A percentile compares a stretch with the other conserved stretches of the same genome.
These are phyloP conservation scores for Channa striata DNA, from an alignment of 2,797 vertebrate species.

Conservation along the genomic window DNA sequence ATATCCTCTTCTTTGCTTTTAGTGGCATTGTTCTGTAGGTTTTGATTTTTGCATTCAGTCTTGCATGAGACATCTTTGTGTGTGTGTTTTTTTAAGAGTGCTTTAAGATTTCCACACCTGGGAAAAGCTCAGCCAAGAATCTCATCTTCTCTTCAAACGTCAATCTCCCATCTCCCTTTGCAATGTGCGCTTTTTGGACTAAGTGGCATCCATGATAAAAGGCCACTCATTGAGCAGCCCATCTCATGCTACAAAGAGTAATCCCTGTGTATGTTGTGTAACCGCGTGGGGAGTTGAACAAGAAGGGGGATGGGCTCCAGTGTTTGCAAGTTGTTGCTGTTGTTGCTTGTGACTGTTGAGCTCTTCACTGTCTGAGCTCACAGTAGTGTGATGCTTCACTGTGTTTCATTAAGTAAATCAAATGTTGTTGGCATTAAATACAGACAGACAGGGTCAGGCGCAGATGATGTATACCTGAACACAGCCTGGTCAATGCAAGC, in stretches of 20 bases:
- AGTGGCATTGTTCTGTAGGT: not conserved
- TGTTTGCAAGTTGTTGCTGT: conserved; percentile 71
- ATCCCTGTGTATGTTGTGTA: conserved; percentile 91
- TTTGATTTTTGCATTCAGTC: conserved; percentile 12
- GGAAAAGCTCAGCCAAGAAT: conserved; percentile 39
- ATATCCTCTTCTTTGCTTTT: conserved; percentile 22
- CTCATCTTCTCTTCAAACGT: conserved; percentile 37
- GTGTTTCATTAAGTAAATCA: conserved; percentile 54
- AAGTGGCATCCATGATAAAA: conserved; percentile 73
- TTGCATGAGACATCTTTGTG: not conserved
- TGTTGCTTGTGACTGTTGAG: conserved; percentile 72
- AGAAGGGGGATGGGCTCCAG: conserved; percentile 72
- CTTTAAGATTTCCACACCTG: conserved; percentile 26
- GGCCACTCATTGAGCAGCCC: conserved; percentile 79
- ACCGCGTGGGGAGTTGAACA: conserved; percentile 83
- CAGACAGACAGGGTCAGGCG: not conserved
- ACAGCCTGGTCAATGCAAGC: not conserved
- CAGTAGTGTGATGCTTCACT: conserved; percentile 41
- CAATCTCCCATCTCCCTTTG: not conserved
- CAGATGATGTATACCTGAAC: not conserved
- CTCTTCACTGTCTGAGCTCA: conserved; percentile 79
- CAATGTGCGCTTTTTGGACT: conserved; percentile 41
- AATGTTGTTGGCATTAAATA: conserved; percentile 24
- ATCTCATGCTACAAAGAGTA: conserved; percentile 78
- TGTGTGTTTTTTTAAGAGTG: conserved; percentile 2